Conservation (phyloP, 2,797 vertebrate genomes). For the Chelon labrosus region DNA sequence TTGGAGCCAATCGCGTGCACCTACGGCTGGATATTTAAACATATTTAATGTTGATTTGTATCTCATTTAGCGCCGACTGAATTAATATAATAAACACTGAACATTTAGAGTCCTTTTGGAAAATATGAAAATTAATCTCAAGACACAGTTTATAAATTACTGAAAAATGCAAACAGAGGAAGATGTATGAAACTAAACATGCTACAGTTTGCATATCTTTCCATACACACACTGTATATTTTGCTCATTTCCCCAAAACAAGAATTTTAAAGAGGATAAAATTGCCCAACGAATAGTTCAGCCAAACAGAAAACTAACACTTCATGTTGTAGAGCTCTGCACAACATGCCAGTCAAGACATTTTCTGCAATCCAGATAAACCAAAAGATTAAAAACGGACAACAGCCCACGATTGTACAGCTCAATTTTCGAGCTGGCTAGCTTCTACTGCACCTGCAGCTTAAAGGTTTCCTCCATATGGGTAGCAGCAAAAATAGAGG, state of each 20-base stretch:
- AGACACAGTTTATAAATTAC: neutral
- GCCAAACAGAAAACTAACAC: neutral
- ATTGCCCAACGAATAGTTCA: neutral
- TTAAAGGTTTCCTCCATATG: too few species aligned
- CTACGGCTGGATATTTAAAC: constrained; percentile 78
- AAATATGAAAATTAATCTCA: constrained; percentile 30
- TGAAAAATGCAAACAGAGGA: neutral
- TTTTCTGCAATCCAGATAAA: too few species aligned
- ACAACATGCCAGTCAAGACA: too few species aligned
- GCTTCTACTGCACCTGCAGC: too few species aligned
- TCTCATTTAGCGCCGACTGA: constrained; percentile 72
- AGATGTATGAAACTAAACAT: neutral
- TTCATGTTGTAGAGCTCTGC: too few species aligned
- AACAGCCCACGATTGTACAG: too few species aligned
- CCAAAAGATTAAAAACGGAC: too few species aligned
- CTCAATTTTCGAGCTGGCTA: too few species aligned
- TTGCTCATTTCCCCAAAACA: neutral
- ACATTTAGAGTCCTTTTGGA: constrained; percentile 67
- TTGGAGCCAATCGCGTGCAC: constrained; percentile 77
- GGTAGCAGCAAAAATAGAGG: too few species aligned
- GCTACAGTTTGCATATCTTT: neutral
- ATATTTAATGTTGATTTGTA: constrained; percentile 82
- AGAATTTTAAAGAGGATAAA: neutral
- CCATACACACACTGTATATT: neutral
- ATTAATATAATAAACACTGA: constrained; percentile 81